Evolutionary conservation across 2,888 invertebrate species (phyloP).

Genomic region (Rhingia rostrata): DNA sequence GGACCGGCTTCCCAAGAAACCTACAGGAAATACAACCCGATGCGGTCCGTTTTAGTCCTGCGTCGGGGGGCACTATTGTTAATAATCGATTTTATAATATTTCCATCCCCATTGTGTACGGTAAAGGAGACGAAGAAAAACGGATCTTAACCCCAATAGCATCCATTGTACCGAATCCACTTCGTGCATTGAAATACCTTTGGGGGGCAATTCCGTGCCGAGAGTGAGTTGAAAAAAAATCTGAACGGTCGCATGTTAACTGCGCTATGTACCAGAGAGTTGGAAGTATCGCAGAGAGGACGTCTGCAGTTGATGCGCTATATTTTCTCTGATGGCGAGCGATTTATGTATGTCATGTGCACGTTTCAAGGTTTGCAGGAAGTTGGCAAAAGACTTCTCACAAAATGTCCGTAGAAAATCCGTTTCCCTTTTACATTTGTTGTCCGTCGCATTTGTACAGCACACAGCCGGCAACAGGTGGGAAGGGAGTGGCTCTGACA

Average conservation of each 20-base stretch:
- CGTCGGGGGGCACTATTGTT: slow-evolving; percentile 44
- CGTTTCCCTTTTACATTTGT: neutral
- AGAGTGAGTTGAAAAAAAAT: slow-evolving; percentile 27
- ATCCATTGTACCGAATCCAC: neutral
- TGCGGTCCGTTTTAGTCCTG: slow-evolving; percentile 35
- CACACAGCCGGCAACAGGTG: neutral
- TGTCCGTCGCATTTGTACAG: neutral
- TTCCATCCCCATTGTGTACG: slow-evolving; percentile 23
- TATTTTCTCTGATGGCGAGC: slow-evolving; percentile 28
- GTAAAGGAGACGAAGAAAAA: slow-evolving; percentile 1
- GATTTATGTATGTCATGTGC: slow-evolving; percentile 53
- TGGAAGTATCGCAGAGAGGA: neutral
- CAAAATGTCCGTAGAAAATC: slow-evolving; percentile 30
- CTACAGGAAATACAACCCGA: slow-evolving; percentile 8
- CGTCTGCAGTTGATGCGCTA: slow-evolving; percentile 44
- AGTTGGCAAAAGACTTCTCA: slow-evolving; percentile 34
- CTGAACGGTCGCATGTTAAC: slow-evolving; percentile 40
- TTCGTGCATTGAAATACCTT: slow-evolving; percentile 2
- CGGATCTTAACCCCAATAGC: slow-evolving; percentile 33
- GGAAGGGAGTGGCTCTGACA: neutral
- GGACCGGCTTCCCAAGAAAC: slow-evolving; percentile 13
- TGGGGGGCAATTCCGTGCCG: neutral
- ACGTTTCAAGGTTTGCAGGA: slow-evolving; percentile 59
- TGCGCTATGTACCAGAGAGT: slow-evolving; percentile 17
- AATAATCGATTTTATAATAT: slow-evolving; percentile 58